A percentile compares a stretch with the other conserved stretches of the same genome.
These are phyloP conservation scores for Drosophila rhopaloa DNA, from an alignment of 1,140 invertebrate species.

Conservation along the genomic window DNA sequence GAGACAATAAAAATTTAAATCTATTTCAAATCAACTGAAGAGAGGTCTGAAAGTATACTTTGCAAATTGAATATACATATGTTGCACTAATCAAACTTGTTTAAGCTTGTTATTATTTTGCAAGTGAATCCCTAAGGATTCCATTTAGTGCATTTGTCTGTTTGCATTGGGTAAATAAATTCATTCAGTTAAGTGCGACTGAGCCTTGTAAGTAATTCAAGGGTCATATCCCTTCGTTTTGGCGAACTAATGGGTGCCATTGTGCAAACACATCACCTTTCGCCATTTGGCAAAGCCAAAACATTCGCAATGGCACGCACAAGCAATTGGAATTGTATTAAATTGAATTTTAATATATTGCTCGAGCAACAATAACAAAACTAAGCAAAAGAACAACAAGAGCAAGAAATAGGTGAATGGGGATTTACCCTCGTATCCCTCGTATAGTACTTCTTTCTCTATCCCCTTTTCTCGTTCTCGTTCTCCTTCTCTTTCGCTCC, in stretches of 20 bases:
- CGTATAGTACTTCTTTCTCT: background rate
- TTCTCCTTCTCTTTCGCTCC: conserved; percentile 8
- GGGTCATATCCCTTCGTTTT: background rate
- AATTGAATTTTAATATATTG: conserved; percentile 81
- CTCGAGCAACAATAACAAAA: conserved; percentile 57
- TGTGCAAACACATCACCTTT: conserved; percentile 52
- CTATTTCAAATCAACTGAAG: too few species aligned
- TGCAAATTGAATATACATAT: too few species aligned
- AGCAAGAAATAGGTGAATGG: conserved; percentile 1
- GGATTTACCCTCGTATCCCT: background rate
- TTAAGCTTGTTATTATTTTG: too few species aligned
- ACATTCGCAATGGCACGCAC: conserved; percentile 61
- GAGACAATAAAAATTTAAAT: too few species aligned
- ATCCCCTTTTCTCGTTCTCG: background rate
- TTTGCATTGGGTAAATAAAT: background rate
- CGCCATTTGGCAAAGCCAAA: conserved; percentile 35
- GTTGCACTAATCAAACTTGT: too few species aligned
- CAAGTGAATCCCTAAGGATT: background rate
- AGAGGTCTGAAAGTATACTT: too few species aligned
- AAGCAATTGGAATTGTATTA: conserved; percentile 80
- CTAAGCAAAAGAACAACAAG: conserved; percentile 31
- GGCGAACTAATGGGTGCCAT: conserved; percentile 9
- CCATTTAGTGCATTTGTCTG: background rate
- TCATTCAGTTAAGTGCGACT: background rate
- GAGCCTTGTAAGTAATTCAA: background rate